These are phyloP conservation scores for Drosophila mayri DNA, from an alignment of 1,140 invertebrate species.

Conservation along the genomic window DNA sequence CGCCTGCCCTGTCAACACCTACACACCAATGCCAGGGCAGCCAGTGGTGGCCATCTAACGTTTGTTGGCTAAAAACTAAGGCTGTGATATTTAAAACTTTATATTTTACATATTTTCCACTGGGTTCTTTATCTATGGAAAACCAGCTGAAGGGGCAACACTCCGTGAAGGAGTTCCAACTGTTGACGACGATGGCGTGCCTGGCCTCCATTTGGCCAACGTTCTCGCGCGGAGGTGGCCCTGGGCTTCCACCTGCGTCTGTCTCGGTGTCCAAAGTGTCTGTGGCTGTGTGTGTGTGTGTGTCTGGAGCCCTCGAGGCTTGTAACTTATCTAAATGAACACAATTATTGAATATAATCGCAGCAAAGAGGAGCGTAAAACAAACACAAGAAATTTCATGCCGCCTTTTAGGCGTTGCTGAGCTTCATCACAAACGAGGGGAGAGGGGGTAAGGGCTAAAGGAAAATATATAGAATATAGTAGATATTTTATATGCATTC, in stretches of 20 bases:
- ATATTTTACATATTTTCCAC: neutral
- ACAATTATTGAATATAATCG: conserved; percentile 85
- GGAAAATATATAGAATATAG: too few species aligned
- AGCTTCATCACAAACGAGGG: conserved; percentile 21
- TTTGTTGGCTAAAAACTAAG: too few species aligned
- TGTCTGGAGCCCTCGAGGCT: conserved; percentile 64
- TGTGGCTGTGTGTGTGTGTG: conserved; percentile 14
- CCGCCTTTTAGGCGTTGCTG: conserved; percentile 69
- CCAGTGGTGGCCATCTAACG: neutral
- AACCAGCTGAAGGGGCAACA: neutral
- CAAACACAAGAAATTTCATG: conserved; percentile 69
- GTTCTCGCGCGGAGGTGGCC: conserved; percentile 41
- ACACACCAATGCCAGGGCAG: conserved; percentile 50
- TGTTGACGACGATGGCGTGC: conserved; percentile 68
- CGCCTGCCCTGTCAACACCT: conserved; percentile 71
- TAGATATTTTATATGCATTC: neutral
- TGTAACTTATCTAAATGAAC: conserved; percentile 84
- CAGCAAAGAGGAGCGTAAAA: conserved; percentile 51
- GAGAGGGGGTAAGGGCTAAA: neutral
- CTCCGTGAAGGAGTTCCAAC: conserved; percentile 25
- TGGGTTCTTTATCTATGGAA: too few species aligned
- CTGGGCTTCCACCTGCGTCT: conserved; percentile 20
- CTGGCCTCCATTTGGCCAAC: conserved; percentile 64
- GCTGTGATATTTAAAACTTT: too few species aligned
- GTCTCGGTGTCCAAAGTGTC: neutral